These are phyloP conservation scores for Sprattus sprattus DNA, from an alignment of 2,113 vertebrate species.

Conservation along the genomic window DNA sequence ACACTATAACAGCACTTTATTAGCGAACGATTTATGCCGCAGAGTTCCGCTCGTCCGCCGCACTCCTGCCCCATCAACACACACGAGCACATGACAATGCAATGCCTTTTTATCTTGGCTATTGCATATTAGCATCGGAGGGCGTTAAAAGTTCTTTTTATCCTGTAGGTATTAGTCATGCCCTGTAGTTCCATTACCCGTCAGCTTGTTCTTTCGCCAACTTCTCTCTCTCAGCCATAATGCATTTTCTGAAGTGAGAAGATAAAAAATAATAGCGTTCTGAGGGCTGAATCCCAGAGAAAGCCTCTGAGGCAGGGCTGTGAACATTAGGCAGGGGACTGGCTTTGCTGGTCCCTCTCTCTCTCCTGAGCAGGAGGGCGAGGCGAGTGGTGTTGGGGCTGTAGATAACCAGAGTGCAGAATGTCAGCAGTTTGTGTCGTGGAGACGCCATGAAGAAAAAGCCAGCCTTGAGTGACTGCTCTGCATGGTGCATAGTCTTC, in stretches of 20 bases:
- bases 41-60: background rate
- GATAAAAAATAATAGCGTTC: slow-evolving; percentile 75
- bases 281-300: slow-evolving; percentile 49
- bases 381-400: background rate
- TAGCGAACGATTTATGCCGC: slow-evolving; percentile 50
- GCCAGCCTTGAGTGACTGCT: background rate
- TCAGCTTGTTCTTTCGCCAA: slow-evolving; percentile 69
- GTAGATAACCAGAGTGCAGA: slow-evolving; percentile 17
- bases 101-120: slow-evolving; percentile 44
- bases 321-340: slow-evolving; percentile 52
- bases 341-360: slow-evolving; percentile 29
- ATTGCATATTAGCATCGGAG: slow-evolving; percentile 55
- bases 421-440: background rate
- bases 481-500: background rate
- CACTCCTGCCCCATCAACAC: background rate
- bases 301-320: slow-evolving; percentile 51
- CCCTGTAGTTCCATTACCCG: slow-evolving; percentile 73
- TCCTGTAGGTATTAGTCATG: slow-evolving; percentile 71
- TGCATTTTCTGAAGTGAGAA: slow-evolving; percentile 71
- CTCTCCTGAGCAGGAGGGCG: slow-evolving; percentile 28
- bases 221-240: slow-evolving; percentile 65
- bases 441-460: background rate
- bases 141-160: slow-evolving; percentile 66
- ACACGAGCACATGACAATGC: slow-evolving; percentile 32
- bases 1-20: slow-evolving; percentile 48